These are phyloP conservation scores for Trachelipus rathkii DNA, from an alignment of 1,140 invertebrate genomes.

Conservation along the genomic window DNA sequence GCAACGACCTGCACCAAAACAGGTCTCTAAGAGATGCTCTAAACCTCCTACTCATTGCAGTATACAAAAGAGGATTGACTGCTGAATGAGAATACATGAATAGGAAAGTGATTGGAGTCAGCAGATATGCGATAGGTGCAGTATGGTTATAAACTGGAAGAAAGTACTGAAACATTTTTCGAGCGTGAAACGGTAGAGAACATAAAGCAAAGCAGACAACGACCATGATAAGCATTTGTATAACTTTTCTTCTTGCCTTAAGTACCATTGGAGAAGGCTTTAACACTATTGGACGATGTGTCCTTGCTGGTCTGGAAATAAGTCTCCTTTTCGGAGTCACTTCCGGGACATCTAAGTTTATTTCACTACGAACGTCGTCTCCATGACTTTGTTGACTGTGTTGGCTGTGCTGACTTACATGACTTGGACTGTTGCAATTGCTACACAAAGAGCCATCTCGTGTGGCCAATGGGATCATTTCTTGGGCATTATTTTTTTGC, in stretches of 20 bases:
- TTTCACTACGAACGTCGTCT: background rate
- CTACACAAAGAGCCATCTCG: background rate
- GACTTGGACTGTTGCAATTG: background rate
- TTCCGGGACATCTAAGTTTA: background rate
- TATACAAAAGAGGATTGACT: constrained; percentile 77
- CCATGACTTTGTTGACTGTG: background rate
- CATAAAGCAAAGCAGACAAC: constrained; percentile 52
- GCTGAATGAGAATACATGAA: constrained; percentile 79
- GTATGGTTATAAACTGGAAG: constrained; percentile 58
- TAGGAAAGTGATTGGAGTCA: constrained; percentile 76
- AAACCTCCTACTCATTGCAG: constrained; percentile 68
- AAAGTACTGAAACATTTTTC: constrained; percentile 49
- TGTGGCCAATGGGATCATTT: constrained; percentile 27
- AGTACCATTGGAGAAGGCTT: constrained; percentile 45
- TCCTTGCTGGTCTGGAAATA: background rate
- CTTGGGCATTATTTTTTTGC: background rate
- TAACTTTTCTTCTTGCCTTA: constrained; percentile 50
- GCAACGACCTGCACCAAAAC: constrained; percentile 27
- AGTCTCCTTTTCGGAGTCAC: background rate
- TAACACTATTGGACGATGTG: constrained; percentile 20
- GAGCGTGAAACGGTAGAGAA: constrained; percentile 53
- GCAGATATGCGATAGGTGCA: constrained; percentile 64
- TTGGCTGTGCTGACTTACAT: background rate
- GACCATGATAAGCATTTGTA: constrained; percentile 52
- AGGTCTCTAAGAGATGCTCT: constrained; percentile 36